Evolutionary conservation across 2,113 vertebrate genomes (phyloP).

Genomic region (Chunga burmeisteri): DNA sequence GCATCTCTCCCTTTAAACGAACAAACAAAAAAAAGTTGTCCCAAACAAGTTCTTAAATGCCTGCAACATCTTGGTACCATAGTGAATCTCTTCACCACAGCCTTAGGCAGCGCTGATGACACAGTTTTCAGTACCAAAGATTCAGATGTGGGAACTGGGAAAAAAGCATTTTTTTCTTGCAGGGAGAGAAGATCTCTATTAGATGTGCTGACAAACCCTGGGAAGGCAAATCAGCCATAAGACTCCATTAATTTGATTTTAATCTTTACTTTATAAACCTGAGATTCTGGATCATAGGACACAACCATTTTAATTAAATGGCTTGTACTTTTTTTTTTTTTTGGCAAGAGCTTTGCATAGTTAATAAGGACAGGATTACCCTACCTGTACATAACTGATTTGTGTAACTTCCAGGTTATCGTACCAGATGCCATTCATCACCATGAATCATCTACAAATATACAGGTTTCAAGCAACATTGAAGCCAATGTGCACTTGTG

Average conservation of each 20-base stretch:
- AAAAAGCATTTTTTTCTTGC: background rate
- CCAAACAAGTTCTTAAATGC: background rate
- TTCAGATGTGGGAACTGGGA: background rate
- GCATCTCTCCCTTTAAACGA: background rate
- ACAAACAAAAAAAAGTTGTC: background rate
- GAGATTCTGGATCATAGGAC: slow-evolving; percentile 13
- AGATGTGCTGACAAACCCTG: background rate
- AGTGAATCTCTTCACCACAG: background rate
- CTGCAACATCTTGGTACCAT: background rate
- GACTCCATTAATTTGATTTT: slow-evolving; percentile 44
- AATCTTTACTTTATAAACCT: slow-evolving; percentile 51
- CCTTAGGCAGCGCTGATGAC: background rate
- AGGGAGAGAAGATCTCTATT: background rate
- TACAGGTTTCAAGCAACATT: background rate
- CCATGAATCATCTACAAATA: background rate
- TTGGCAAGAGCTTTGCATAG: background rate
- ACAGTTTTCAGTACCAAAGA: background rate
- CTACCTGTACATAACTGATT: background rate
- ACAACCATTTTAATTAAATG: slow-evolving; percentile 38
- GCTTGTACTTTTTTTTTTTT: background rate
- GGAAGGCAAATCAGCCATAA: slow-evolving; percentile 5
- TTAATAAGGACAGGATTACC: background rate
- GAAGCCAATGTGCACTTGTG: background rate
- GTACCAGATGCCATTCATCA: accelerated
- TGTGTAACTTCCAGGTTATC: background rate